These are phyloP conservation scores for Podarcis muralis DNA, from an alignment of 2,113 vertebrate species.

Conservation along the genomic window DNA sequence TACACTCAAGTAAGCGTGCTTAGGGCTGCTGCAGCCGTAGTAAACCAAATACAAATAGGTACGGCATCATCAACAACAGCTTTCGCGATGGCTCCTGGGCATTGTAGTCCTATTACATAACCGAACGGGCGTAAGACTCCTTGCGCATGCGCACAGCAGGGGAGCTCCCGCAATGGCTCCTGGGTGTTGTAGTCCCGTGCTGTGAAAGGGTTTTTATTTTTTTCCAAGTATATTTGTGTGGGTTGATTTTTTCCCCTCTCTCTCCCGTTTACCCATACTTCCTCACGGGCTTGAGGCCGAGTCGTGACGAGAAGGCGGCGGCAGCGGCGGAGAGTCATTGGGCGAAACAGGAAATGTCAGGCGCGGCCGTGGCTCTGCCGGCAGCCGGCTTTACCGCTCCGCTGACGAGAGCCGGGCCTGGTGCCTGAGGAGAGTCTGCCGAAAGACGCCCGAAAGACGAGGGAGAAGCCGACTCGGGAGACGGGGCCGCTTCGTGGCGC, in stretches of 20 bases:
- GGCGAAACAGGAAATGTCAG: not conserved
- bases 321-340: not conserved
- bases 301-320: rapidly evolving
- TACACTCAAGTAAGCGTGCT: not conserved
- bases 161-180: not conserved
- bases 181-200: not conserved
- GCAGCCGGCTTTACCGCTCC: rapidly evolving
- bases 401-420: not conserved
- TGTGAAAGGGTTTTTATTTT: too few species aligned
- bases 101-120: not conserved
- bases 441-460: too few species aligned
- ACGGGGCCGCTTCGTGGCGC: not conserved
- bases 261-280: constrained; percentile 6
- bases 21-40: too few species aligned
- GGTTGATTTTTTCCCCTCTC: not conserved
- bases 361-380: not conserved
- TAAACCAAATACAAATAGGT: too few species aligned
- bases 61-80: not conserved
- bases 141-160: not conserved
- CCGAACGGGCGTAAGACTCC: too few species aligned
- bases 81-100: not conserved
- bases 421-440: not conserved
- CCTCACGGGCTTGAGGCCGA: not conserved
- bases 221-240: too few species aligned
- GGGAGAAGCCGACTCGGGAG: not conserved